These are phyloP conservation scores for Leptopilina drosophilae DNA, from an alignment of 2,888 invertebrate species.

Conservation along the genomic window DNA sequence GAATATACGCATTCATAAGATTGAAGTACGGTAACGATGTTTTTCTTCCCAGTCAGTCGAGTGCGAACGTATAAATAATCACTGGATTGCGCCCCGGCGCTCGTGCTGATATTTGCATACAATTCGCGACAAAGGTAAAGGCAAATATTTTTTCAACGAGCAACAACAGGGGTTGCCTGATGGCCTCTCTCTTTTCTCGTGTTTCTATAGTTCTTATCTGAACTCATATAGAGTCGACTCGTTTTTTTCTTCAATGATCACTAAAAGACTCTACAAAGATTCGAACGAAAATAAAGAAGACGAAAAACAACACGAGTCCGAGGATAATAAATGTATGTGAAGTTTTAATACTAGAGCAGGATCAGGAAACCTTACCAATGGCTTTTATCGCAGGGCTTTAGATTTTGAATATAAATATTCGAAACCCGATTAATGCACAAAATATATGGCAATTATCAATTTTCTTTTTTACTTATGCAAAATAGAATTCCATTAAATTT, in stretches of 20 bases:
- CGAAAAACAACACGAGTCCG: neutral
- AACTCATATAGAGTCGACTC: neutral
- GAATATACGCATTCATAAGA: neutral
- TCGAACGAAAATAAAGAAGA: neutral
- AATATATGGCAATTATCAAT: no score
- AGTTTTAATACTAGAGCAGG: conserved; percentile 14
- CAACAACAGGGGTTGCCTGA: conserved; percentile 33
- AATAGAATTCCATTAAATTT: no score
- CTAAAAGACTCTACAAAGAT: conserved; percentile 18
- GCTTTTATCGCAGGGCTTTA: neutral
- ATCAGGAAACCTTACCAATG: conserved; percentile 29
- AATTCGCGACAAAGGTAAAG: conserved; percentile 47
- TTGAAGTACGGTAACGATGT: conserved; percentile 37
- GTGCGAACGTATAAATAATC: conserved; percentile 54
- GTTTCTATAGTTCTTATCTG: conserved; percentile 21
- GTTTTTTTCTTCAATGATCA: conserved; percentile 16
- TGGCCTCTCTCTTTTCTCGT: conserved; percentile 8
- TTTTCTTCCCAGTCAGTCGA: conserved; percentile 44
- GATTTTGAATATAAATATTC: conserved; percentile 6
- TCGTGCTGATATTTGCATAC: conserved; percentile 49
- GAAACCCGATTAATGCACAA: neutral
- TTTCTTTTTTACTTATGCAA: no score
- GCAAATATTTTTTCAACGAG: conserved; percentile 39
- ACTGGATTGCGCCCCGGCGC: conserved; percentile 34
- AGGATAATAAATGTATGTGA: neutral